Evolutionary conservation across 2,888 invertebrate species (phyloP), one percentile per base, ranked within the genome.

Genomic region (Acleris laterana): DNA sequence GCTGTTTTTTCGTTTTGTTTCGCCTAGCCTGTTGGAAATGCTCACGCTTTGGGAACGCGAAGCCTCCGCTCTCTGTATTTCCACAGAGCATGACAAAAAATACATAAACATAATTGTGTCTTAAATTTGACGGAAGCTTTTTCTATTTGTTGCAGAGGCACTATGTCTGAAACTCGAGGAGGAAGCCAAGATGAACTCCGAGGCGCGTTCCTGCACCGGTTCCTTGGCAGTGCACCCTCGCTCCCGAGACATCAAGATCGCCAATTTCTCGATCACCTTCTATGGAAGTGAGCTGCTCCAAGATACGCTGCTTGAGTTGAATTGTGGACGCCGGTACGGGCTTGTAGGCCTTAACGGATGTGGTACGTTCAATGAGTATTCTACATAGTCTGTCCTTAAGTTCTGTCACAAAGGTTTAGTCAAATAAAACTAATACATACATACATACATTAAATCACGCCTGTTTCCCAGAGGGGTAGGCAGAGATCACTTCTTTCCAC

Each of bases 331-430:
- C 72, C 95, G 99, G 76, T 99, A 99, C 86, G 99, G 99, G 75
- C 94, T 99, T 11, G 95, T 99, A 74, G 99, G 99, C 61, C 94
- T 98, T n/a, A 99, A 99, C 89, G 99, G 99, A 74, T 97, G 98
- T 85, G 99, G 99, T 94, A 89, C 79, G 95, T 87, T 7, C 0
- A 38, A 17, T 19, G 11, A 13, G 19, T n/a, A n/a, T n/a, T n/a
- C n/a, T n/a, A n/a, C n/a, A n/a, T n/a, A n/a, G n/a, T n/a, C n/a
- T n/a, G n/a, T n/a, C n/a, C n/a, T n/a, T n/a, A n/a, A n/a, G n/a
- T n/a, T n/a, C n/a, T n/a, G n/a, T n/a, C n/a, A n/a, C n/a, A n/a
- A n/a, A n/a, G n/a, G n/a, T n/a, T n/a, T n/a, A n/a, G n/a, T n/a
- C n/a, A n/a, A n/a, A n/a, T n/a, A n/a, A n/a, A n/a, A n/a, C n/a